Conservation (phyloP, 2,888 invertebrate species). For the Sclerodermus sp. region DNA sequence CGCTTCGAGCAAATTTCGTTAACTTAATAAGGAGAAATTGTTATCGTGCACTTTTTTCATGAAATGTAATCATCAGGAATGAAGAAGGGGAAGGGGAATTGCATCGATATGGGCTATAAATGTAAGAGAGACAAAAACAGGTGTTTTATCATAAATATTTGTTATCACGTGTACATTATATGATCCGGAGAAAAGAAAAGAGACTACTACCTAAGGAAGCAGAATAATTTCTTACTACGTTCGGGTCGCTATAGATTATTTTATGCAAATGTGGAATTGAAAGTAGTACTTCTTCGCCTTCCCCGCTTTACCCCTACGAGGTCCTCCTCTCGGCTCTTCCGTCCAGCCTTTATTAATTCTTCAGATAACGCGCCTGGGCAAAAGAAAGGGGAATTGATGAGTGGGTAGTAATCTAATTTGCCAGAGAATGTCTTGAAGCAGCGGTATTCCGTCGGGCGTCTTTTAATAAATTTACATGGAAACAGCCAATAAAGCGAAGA, state of each 20-base stretch:
- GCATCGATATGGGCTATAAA: too few species aligned
- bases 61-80: too few species aligned
- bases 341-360: slow-evolving; percentile 36
- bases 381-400: slow-evolving; percentile 35
- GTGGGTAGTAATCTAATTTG: slow-evolving; percentile 44
- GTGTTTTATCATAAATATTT: too few species aligned
- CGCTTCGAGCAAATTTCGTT: too few species aligned
- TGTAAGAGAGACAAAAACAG: too few species aligned
- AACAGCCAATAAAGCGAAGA: slow-evolving; percentile 22
- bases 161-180: too few species aligned
- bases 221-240: slow-evolving; percentile 34
- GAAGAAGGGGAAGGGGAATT: too few species aligned
- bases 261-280: slow-evolving; percentile 40
- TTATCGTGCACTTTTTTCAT: too few species aligned
- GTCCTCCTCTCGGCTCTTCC: not conserved
- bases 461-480: slow-evolving; percentile 47
- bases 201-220: slow-evolving; percentile 19
- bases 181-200: not conserved
- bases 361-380: slow-evolving; percentile 26
- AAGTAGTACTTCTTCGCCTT: slow-evolving; percentile 29
- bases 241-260: slow-evolving; percentile 33
- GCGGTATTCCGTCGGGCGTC: slow-evolving; percentile 28
- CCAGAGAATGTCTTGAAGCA: slow-evolving; percentile 30
- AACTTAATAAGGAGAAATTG: too few species aligned
- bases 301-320: not conserved